Evolutionary conservation across 2,888 invertebrate species (phyloP), one percentile per base, ranked within the genome.

Genomic region (Drosophila imparisetae): DNA sequence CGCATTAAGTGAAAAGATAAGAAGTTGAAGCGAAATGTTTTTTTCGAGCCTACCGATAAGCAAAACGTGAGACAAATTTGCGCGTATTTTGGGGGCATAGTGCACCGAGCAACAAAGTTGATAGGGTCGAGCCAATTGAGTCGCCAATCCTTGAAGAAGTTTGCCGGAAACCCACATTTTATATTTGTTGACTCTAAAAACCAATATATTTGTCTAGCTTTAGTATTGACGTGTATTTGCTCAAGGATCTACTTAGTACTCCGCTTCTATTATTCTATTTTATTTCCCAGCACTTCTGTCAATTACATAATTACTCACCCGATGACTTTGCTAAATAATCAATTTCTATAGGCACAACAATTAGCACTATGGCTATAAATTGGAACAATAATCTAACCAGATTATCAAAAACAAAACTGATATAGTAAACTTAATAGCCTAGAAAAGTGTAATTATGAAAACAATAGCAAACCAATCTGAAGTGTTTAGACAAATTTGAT

Each of bases 1-100:
- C 55, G 36, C 40, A 57, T 52, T 45, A 45, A 57, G 54, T 45
- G 21, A 63, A 66, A 27, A 65, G 75, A 75, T 75, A 54, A 54
- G 64, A n/a, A 60, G 29, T 49, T 60, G 4, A 45, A 42, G 11
- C 38, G 1, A 27, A 52, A 49, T 58, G 42, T 57, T 57, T 48
- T 45, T 7, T 45, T 45, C 7, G 6, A 15, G 45, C 45, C 13
- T 11, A 27, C 18, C 30, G 76, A 75, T 75, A 75, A 75, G 69
- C 53, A 30, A n/a, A 42, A 1, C 45, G 42, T 42, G 42, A 42
- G 11, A 8, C 2, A 42, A 11, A 11, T 24, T 24, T 45, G 24
- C 0, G 15, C 1, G 24, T 15, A 24, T 15, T 45, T 45, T 45
- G 24, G 15, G 24, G 24, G 7, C 45, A 24, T 7, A 42, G 42